Evolutionary conservation across 2,113 vertebrate genomes (phyloP).

Genomic region (Vulpes ferrilata): DNA sequence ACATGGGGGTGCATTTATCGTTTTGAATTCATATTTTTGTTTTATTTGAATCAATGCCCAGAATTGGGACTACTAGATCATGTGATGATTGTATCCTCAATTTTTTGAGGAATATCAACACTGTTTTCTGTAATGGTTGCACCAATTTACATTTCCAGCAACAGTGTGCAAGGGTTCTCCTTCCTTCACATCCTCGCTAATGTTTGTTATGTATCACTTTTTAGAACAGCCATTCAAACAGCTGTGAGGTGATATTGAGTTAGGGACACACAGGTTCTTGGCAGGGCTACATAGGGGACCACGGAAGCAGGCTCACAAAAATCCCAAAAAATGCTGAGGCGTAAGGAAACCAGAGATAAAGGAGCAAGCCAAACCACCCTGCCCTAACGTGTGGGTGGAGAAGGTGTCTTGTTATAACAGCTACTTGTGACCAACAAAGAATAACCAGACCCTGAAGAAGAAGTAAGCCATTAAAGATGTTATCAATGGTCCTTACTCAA

Average conservation of each 20-base stretch:
- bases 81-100: neutral
- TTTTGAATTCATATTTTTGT: neutral
- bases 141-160: neutral
- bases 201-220: neutral
- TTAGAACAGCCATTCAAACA: neutral
- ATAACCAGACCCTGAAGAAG: too few relatives aligned
- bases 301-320: too few relatives aligned
- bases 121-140: neutral
- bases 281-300: too few relatives aligned
- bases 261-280: too few relatives aligned
- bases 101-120: neutral
- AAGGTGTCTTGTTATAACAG: too few relatives aligned
- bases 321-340: too few relatives aligned
- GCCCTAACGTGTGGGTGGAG: too few relatives aligned
- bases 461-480: too few relatives aligned
- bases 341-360: too few relatives aligned
- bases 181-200: neutral
- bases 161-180: neutral
- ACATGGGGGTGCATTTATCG: neutral
- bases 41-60: neutral
- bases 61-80: neutral
- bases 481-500: too few relatives aligned
- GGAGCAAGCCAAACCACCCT: too few relatives aligned
- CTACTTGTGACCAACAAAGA: too few relatives aligned
- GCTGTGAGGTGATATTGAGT: neutral